Conservation (phyloP, 2,113 vertebrate species). For the Mugil cephalus region DNA sequence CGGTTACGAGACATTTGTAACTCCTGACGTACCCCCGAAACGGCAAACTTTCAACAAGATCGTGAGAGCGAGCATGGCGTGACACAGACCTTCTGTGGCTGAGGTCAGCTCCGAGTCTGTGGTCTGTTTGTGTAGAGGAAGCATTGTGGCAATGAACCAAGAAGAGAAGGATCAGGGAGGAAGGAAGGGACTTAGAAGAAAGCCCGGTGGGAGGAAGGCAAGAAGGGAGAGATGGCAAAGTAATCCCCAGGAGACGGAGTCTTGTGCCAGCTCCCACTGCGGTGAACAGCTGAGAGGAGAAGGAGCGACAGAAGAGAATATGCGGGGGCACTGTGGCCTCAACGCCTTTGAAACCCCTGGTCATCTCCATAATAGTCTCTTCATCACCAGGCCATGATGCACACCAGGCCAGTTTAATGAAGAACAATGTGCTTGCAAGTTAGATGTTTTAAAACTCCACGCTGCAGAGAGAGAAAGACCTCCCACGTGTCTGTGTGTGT, state of each 20-base stretch:
- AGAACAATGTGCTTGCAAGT: conserved; percentile 64
- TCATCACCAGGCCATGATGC: conserved; percentile 24
- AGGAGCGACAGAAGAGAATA: conserved; percentile 26
- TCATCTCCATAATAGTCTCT: conserved; percentile 43
- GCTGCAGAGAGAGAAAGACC: conserved; percentile 51
- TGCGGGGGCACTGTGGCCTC: conserved; percentile 61
- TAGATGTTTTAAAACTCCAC: conserved; percentile 71
- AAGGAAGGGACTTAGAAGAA: conserved; percentile 78
- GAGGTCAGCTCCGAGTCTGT: conserved; percentile 70
- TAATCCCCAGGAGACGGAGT: conserved; percentile 73
- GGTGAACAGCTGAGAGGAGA: conserved; percentile 69
- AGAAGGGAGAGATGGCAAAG: conserved; percentile 59
- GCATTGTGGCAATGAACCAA: conserved; percentile 68
- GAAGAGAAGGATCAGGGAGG: conserved; percentile 65
- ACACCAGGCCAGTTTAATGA: conserved; percentile 60
- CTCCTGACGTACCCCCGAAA: not conserved
- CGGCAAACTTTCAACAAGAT: not conserved
- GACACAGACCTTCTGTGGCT: conserved; percentile 34
- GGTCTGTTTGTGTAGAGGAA: conserved; percentile 70
- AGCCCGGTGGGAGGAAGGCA: conserved; percentile 74
- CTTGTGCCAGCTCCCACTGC: conserved; percentile 69
- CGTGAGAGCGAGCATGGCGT: conserved; percentile 24
- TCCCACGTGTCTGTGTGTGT: conserved; percentile 57
- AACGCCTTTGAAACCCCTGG: conserved; percentile 42
- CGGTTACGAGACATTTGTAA: not conserved